Percentiles rank a stretch among this genome's conserved stretches.
Evolutionary conservation across 2,113 vertebrate species (phyloP).

Genomic region (Mastomys natalensis): DNA sequence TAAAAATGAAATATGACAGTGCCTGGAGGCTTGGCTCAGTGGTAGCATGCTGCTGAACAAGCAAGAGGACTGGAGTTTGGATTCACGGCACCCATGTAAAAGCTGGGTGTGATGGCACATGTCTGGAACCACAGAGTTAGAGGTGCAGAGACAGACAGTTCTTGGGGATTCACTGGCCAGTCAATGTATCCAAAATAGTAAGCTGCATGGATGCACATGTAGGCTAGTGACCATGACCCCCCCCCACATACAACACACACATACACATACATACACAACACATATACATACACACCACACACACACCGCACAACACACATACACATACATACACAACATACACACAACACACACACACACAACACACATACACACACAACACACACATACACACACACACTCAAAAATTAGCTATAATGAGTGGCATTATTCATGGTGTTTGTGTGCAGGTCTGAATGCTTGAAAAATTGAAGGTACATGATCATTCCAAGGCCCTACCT

Average conservation of each 20-base stretch:
- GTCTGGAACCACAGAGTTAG: background rate
- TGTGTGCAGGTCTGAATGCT: background rate
- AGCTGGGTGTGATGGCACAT: background rate
- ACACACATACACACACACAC: background rate
- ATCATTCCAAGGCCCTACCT: background rate
- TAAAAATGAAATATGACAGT: background rate
- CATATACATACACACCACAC: background rate
- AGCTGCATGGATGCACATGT: background rate
- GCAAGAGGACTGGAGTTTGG: too few species aligned
- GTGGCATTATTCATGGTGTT: background rate
- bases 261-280: background rate
- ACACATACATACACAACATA: background rate
- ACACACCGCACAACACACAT: too few species aligned
- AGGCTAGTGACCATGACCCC: background rate
- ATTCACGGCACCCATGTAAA: background rate
- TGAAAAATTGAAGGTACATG: background rate
- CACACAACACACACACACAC: too few species aligned
- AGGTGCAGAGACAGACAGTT: background rate
- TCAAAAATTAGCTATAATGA: background rate
- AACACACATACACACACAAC: background rate
- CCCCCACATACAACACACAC: background rate
- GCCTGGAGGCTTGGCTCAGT: background rate
- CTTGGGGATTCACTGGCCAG: background rate
- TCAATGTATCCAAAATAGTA: background rate
- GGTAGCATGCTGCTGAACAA: background rate